Evolutionary conservation across 2,888 invertebrate species (phyloP), one percentile per base, ranked within the genome.

Genomic region (Trachelus tabidus): DNA sequence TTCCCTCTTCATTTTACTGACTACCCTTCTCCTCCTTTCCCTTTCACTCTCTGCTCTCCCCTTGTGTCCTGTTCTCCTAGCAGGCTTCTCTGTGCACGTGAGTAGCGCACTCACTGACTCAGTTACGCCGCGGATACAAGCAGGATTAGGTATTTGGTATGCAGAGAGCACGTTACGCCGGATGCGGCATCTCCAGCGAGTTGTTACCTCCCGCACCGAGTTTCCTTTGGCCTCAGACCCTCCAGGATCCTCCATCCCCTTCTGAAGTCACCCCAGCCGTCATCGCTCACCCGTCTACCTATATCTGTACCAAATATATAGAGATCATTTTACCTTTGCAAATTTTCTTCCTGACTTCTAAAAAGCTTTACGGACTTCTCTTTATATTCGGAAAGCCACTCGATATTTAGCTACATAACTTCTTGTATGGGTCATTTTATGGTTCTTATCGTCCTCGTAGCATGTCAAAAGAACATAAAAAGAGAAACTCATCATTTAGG

Each of bases 121-220:
- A 40, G 40, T 40, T 40, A 40, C 15, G 6, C 69, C 31, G 84
- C 84, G 86, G 84, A 85, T 84, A 85, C 83, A 82, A 82, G 77
- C 82, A 86, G 88, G 87, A 88, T 89, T 88, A 87, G 87, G 85
- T 87, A 89, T 83, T 89, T 89, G 89, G 87, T 90, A 90, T 90
- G 87, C 90, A 88, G 86, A 83, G 81, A 85, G 84, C 85, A 84
- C 82, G 77, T 82, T 83, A 86, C 87, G 87, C 89, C 89, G 89
- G 90, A 90, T 89, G 89, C 89, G 89, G 88, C 89, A 87, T 89
- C 89, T 89, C 88, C 87, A 87, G 87, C 88, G 86, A 88, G 87
- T 89, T 89, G 88, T 88, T 89, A 87, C 85, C 87, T 85, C 81
- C 80, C 83, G 69, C 69, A 30, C 33, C 69, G 31, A 30, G 30